Conservation (phyloP, 2,113 vertebrate genomes). For the Semicossyphus pulcher region DNA sequence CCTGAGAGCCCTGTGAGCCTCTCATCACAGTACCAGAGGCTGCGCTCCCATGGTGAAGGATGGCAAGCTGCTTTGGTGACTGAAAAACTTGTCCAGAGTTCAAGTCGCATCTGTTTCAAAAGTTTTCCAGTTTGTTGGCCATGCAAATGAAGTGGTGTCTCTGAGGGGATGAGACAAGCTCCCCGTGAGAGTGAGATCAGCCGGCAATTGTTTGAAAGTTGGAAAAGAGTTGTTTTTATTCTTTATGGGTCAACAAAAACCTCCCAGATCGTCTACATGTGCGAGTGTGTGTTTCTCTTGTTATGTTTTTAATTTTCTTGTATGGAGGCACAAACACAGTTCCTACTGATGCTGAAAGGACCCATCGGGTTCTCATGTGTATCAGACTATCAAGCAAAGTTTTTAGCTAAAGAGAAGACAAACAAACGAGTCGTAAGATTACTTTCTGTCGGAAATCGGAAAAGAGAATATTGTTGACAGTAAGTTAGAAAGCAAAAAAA, state of each 20-base stretch:
- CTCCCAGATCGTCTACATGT: too few relatives aligned
- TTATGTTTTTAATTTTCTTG: too few relatives aligned
- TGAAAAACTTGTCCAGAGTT: slow-evolving; percentile 55
- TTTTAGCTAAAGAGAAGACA: slow-evolving; percentile 10
- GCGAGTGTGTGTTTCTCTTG: too few relatives aligned
- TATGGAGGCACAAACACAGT: too few relatives aligned
- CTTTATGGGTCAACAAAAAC: not conserved
- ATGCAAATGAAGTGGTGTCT: slow-evolving; percentile 35
- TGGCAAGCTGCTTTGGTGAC: slow-evolving; percentile 58
- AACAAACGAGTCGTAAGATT: slow-evolving; percentile 3
- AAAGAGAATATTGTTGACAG: not conserved
- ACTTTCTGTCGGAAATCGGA: not conserved
- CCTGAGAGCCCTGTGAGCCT: slow-evolving; percentile 45
- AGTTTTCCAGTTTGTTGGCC: slow-evolving; percentile 51
- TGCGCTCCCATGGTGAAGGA: slow-evolving; percentile 44
- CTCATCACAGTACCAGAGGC: slow-evolving; percentile 56
- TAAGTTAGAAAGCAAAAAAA: not conserved
- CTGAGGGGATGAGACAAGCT: not conserved
- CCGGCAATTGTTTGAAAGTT: slow-evolving; percentile 12
- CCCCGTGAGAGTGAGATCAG: not conserved
- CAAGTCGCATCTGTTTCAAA: slow-evolving; percentile 46
- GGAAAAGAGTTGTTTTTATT: not conserved
- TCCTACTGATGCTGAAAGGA: not conserved
- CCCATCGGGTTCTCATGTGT: not conserved
- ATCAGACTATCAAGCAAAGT: slow-evolving; percentile 1